phyloP scores from a whole-genome alignment of 2,113 vertebrate genomes.

The Syngnathoides biaculeatus region DNA sequence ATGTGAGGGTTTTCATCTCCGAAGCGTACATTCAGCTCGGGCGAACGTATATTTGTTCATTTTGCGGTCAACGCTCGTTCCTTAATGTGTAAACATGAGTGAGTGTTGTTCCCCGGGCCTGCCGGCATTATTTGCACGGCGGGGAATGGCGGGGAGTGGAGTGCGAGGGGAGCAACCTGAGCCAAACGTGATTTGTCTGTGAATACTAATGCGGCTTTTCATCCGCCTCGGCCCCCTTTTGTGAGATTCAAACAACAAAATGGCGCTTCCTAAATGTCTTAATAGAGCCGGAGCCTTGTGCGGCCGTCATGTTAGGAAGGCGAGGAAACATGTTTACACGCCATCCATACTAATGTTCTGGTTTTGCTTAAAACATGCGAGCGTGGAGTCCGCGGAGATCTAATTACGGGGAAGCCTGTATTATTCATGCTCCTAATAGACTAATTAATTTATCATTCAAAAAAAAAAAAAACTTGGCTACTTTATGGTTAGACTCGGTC shows the following conservation, averaged over 20 bases:
- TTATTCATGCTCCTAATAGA: slow-evolving; percentile 71
- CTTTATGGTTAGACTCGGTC: slow-evolving; percentile 47
- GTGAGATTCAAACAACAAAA: slow-evolving; percentile 70
- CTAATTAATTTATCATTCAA: slow-evolving; percentile 64
- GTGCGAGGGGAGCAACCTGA: slow-evolving; percentile 59
- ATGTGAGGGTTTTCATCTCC: slow-evolving; percentile 6
- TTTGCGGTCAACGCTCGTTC: slow-evolving; percentile 41
- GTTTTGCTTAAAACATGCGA: slow-evolving; percentile 67
- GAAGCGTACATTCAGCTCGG: slow-evolving; percentile 22
- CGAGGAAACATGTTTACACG: slow-evolving; percentile 65
- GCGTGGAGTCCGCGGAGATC: slow-evolving; percentile 59
- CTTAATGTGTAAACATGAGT: slow-evolving; percentile 53
- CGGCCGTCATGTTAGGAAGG: slow-evolving; percentile 61
- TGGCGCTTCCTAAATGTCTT: slow-evolving; percentile 66
- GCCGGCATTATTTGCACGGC: slow-evolving; percentile 63
- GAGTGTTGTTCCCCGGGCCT: slow-evolving; percentile 64
- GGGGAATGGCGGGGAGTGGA: slow-evolving; percentile 61
- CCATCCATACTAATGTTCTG: slow-evolving; percentile 65
- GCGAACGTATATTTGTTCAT: slow-evolving; percentile 5
- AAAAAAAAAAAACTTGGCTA: slow-evolving; percentile 22
- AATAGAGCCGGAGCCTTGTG: slow-evolving; percentile 63
- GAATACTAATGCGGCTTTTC: slow-evolving; percentile 71
- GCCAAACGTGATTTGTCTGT: slow-evolving; percentile 71
- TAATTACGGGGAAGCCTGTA: slow-evolving; percentile 58
- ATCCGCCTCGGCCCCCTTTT: slow-evolving; percentile 68